A percentile compares a stretch with the other conserved stretches of the same genome.
These are phyloP conservation scores for Megaceryle alcyon DNA, from an alignment of 2,797 vertebrate genomes.

Conservation along the genomic window DNA sequence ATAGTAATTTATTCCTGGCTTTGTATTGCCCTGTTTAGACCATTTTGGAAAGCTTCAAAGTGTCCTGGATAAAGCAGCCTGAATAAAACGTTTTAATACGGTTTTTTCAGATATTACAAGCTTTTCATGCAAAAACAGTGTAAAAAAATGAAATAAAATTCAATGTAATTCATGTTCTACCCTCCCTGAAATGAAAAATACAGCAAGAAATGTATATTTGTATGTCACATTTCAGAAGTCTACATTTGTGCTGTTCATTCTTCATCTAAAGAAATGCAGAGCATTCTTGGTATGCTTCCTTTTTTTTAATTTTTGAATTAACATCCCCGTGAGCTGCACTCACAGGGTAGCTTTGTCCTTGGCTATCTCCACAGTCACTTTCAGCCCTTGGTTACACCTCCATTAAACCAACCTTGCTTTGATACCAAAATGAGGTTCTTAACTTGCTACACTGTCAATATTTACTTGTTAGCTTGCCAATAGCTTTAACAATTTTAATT, in stretches of 20 bases:
- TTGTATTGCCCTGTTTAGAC: neutral
- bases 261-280: neutral
- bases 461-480: conserved; percentile 33
- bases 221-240: neutral
- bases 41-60: neutral
- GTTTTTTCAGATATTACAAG: neutral
- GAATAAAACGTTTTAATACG: neutral
- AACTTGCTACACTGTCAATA: neutral
- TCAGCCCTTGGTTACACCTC: neutral
- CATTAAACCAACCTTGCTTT: neutral
- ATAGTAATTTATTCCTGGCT: neutral
- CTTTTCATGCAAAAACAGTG: neutral
- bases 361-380: neutral
- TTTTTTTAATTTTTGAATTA: neutral
- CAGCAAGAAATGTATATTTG: neutral
- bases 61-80: neutral
- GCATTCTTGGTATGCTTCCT: neutral
- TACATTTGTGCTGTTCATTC: neutral
- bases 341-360: neutral
- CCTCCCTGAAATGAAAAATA: neutral
- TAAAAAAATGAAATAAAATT: neutral
- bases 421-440: neutral
- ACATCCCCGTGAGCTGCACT: neutral
- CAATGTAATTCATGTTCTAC: neutral
- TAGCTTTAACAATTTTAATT: conserved; percentile 29